Percentiles rank a stretch among this genome's conserved stretches.
phyloP scores from a whole-genome alignment of 1,140 invertebrate genomes.

The Portunus trituberculatus region DNA sequence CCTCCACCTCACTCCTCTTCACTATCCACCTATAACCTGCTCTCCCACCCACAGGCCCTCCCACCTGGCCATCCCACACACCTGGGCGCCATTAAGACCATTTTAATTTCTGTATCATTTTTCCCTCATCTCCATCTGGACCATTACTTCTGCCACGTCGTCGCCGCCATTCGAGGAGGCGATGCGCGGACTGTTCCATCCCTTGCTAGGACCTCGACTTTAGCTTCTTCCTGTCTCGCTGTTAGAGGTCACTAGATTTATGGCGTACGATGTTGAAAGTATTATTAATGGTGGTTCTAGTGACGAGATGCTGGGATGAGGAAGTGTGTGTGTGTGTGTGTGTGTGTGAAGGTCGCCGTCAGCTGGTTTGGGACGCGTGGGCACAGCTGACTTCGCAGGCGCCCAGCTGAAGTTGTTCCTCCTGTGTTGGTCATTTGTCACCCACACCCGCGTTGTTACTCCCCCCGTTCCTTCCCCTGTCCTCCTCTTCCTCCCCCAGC shows the following conservation, averaged over 20 bases:
- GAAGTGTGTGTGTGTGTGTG: too few relatives aligned
- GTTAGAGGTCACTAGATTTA: too few relatives aligned
- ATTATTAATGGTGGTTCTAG: too few relatives aligned
- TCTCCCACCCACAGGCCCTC: neutral
- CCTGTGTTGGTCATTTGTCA: slow-evolving; percentile 23
- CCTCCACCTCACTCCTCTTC: neutral
- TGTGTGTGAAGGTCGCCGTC: neutral
- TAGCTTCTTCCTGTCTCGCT: neutral
- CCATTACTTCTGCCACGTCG: slow-evolving; percentile 46
- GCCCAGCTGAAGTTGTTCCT: neutral
- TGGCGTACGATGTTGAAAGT: too few relatives aligned
- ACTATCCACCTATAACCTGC: neutral
- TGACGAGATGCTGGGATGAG: too few relatives aligned
- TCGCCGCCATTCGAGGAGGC: neutral
- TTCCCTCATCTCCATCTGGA: slow-evolving; percentile 38
- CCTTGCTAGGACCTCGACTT: neutral
- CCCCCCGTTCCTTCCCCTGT: neutral
- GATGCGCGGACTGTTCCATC: neutral
- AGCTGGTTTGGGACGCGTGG: neutral
- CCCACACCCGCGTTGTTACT: neutral
- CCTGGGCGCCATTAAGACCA: slow-evolving; percentile 33
- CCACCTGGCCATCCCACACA: neutral
- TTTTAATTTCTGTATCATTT: slow-evolving; percentile 10
- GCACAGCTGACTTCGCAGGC: neutral
- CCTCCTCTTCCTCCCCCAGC: neutral